A percentile compares a stretch with the other conserved stretches of the same genome.
Evolutionary conservation across 2,888 invertebrate species (phyloP).

Genomic region (Craniophora ligustri): DNA sequence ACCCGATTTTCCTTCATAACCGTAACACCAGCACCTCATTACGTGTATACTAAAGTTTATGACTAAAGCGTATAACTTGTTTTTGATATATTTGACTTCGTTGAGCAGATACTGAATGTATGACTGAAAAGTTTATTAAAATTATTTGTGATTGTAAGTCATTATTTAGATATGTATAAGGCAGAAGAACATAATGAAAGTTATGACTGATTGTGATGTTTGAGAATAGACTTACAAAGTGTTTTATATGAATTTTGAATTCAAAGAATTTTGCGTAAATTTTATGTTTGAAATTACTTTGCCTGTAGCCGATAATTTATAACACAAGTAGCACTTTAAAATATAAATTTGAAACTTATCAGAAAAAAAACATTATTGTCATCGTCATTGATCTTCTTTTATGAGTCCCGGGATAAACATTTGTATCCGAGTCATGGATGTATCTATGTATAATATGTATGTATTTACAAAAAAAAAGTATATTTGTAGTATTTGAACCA

Average conservation of each 20-base stretch:
- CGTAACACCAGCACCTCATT: slow-evolving; percentile 22
- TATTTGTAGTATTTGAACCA: too few species aligned
- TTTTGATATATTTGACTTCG: slow-evolving; percentile 25
- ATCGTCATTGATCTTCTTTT: too few species aligned
- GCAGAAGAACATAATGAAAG: not conserved
- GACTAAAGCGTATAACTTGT: slow-evolving; percentile 12
- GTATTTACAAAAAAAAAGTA: too few species aligned
- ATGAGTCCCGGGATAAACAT: too few species aligned
- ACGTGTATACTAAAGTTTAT: slow-evolving; percentile 32
- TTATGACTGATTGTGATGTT: not conserved
- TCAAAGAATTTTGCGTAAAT: not conserved
- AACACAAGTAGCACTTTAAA: too few species aligned
- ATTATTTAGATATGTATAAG: too few species aligned
- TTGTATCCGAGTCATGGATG: too few species aligned
- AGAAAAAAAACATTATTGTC: too few species aligned
- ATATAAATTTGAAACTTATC: too few species aligned
- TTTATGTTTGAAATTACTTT: not conserved
- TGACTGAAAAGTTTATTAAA: slow-evolving; percentile 10
- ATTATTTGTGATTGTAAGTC: slow-evolving; percentile 18
- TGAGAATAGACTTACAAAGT: not conserved
- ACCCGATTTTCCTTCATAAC: not conserved
- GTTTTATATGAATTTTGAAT: not conserved
- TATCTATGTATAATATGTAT: too few species aligned
- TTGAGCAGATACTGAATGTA: slow-evolving; percentile 1
- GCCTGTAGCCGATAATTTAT: too few species aligned